These are phyloP conservation scores for Macrophya annulata DNA, from an alignment of 2,888 invertebrate species.

Conservation along the genomic window DNA sequence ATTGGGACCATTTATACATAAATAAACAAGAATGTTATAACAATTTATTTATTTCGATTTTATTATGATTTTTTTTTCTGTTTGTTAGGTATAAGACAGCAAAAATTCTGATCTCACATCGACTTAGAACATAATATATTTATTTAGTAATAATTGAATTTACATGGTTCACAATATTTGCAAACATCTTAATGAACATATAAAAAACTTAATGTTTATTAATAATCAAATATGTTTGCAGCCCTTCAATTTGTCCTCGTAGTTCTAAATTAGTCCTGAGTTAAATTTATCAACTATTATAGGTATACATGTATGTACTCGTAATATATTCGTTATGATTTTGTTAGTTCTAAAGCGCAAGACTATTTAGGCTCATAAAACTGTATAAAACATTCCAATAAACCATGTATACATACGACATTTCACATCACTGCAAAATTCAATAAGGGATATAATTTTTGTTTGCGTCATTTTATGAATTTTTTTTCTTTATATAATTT, in stretches of 20 bases:
- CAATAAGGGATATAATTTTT: not conserved
- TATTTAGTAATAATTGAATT: constrained; percentile 43
- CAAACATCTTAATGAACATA: not conserved
- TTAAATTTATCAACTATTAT: constrained; percentile 43
- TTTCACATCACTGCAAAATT: constrained; percentile 13
- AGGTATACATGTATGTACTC: not conserved
- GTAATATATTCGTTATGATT: constrained; percentile 11
- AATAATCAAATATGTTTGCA: constrained; percentile 13
- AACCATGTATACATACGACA: constrained; percentile 26
- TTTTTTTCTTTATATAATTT: not conserved
- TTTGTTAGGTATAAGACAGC: not conserved
- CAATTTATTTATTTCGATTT: not conserved
- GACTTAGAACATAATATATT: constrained; percentile 45
- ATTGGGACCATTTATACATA: not conserved
- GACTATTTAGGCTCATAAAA: constrained; percentile 24
- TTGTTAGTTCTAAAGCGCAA: constrained; percentile 26
- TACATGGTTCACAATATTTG: constrained; percentile 36
- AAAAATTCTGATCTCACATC: not conserved
- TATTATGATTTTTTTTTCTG: not conserved
- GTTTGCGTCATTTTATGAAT: not conserved
- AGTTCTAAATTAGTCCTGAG: constrained; percentile 44
- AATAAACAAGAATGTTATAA: not conserved
- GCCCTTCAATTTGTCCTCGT: not conserved
- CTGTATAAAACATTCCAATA: constrained; percentile 34
- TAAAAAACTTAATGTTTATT: constrained; percentile 39